Conservation (phyloP, 2,113 vertebrate species). For the Zosterops pallidus region DNA sequence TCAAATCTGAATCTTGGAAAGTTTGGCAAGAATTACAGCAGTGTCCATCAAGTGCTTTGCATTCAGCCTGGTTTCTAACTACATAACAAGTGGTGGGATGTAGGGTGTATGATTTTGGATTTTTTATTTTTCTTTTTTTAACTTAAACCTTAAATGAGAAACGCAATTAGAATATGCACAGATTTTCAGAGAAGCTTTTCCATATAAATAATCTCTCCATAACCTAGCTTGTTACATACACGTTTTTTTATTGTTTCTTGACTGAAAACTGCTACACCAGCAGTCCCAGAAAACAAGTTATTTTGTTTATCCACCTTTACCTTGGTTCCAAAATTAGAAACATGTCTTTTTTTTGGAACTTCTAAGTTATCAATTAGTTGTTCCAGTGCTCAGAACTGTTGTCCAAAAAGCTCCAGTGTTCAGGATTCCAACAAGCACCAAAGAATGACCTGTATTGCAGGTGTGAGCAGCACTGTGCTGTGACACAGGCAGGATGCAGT, state of each 20-base stretch:
- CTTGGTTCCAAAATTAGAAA: neutral
- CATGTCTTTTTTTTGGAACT: neutral
- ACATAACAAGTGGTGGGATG: neutral
- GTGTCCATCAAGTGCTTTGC: neutral
- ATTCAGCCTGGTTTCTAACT: neutral
- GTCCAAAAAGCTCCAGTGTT: neutral
- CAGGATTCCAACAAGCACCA: neutral
- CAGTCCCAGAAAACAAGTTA: neutral
- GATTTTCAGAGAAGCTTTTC: neutral
- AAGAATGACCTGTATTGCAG: neutral
- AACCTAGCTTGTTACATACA: neutral
- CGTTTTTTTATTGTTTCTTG: neutral
- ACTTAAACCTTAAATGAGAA: neutral
- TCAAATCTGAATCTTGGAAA: neutral
- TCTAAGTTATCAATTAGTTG: neutral
- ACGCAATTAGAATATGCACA: neutral
- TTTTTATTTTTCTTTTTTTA: neutral
- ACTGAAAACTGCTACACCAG: neutral
- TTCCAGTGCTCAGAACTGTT: neutral
- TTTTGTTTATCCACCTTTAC: neutral
- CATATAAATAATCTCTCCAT: neutral
- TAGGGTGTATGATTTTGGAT: neutral
- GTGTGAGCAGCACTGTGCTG: fast-evolving
- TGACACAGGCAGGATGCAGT: neutral
- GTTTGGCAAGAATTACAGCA: neutral